Evolutionary conservation across 2,888 invertebrate genomes (phyloP).

Genomic region (Acleris sparsana): DNA sequence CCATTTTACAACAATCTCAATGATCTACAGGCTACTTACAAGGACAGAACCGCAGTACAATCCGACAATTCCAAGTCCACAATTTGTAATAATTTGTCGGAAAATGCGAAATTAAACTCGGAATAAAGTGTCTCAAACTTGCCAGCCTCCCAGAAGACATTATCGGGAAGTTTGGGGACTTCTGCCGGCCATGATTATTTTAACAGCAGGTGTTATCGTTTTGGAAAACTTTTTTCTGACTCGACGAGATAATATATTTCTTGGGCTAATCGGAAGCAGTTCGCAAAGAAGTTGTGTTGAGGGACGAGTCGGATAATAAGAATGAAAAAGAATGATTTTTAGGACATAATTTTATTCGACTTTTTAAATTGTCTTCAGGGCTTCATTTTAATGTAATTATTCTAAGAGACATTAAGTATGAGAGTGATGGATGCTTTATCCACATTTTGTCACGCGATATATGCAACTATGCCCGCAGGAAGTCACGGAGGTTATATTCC

Average conservation of each 20-base stretch:
- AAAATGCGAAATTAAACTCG: background rate
- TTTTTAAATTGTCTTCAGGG: too few relatives aligned
- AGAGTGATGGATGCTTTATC: too few relatives aligned
- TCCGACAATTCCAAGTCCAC: background rate
- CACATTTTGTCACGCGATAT: too few relatives aligned
- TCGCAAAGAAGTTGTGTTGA: background rate
- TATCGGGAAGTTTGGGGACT: conserved; percentile 25
- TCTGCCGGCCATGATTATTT: conserved; percentile 23
- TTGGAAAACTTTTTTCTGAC: conserved; percentile 16
- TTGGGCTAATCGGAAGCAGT: background rate
- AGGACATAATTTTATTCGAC: too few relatives aligned
- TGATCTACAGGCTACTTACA: background rate
- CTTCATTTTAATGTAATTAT: too few relatives aligned
- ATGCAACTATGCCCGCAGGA: too few relatives aligned
- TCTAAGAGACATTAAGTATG: too few relatives aligned
- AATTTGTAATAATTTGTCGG: conserved; percentile 3
- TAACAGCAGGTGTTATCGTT: conserved; percentile 32
- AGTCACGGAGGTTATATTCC: too few relatives aligned
- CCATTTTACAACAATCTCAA: background rate
- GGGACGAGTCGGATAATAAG: background rate
- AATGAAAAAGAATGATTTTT: too few relatives aligned
- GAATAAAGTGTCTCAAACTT: background rate
- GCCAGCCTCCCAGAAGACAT: conserved; percentile 18
- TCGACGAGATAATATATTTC: conserved; percentile 20
- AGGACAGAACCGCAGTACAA: background rate